Percentiles rank a stretch among this genome's conserved stretches.
Conservation (phyloP, 1,140 invertebrate species). For the Drosophila littoralis region DNA sequence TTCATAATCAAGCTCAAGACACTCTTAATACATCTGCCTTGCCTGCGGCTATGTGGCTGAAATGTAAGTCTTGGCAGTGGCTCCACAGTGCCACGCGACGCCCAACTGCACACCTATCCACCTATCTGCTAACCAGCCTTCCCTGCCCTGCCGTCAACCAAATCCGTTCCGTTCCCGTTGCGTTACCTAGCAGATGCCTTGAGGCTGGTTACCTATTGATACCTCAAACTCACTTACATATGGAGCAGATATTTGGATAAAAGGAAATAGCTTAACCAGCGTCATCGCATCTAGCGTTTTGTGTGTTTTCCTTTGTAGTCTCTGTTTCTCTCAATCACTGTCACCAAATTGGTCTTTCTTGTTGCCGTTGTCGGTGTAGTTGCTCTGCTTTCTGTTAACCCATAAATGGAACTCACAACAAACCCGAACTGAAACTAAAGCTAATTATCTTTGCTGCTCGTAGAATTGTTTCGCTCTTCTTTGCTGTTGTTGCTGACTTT, state of each 20-base stretch:
- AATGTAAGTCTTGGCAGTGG: conserved; percentile 84
- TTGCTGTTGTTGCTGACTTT: conserved; percentile 32
- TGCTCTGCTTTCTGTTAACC: conserved; percentile 20
- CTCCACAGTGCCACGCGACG: conserved; percentile 45
- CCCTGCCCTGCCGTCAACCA: conserved; percentile 5
- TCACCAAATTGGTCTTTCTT: conserved; percentile 14
- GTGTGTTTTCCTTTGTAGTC: conserved; percentile 17
- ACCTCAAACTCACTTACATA: not conserved
- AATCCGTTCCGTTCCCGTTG: conserved; percentile 42
- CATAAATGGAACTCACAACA: conserved; percentile 7
- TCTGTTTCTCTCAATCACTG: conserved; percentile 5
- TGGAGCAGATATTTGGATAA: not conserved
- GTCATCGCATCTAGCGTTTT: conserved; percentile 3
- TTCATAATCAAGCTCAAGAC: conserved; percentile 82
- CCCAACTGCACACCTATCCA: conserved; percentile 28
- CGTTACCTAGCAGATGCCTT: conserved; percentile 32
- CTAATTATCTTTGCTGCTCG: conserved; percentile 11
- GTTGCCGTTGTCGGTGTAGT: conserved; percentile 35
- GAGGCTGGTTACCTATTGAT: not conserved
- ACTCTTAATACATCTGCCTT: conserved; percentile 75
- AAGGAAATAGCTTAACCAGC: not conserved
- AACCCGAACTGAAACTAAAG: not conserved
- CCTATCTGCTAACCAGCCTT: conserved; percentile 31
- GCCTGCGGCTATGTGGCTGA: conserved; percentile 77
- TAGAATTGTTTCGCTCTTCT: conserved; percentile 24